Percentiles rank a stretch among this genome's conserved stretches.
These are phyloP conservation scores for Drosophila sp. DNA, from an alignment of 1,140 invertebrate species.

Conservation along the genomic window DNA sequence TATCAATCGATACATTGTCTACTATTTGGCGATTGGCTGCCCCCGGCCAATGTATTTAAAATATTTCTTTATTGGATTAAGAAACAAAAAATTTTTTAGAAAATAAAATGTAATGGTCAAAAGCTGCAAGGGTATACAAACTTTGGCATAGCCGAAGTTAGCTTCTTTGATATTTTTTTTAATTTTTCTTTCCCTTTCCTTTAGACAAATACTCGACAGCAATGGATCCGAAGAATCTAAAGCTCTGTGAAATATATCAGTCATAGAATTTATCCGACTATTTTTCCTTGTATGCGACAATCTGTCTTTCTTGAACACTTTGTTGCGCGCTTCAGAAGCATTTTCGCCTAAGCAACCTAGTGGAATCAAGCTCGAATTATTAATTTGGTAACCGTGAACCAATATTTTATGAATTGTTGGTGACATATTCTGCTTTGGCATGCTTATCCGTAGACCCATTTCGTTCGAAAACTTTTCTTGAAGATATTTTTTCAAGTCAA, in stretches of 20 bases:
- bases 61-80: too few relatives aligned
- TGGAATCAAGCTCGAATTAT: background rate
- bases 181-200: too few relatives aligned
- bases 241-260: background rate
- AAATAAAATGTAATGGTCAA: too few relatives aligned
- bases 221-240: background rate
- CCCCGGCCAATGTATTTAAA: too few relatives aligned
- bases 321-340: conserved; percentile 2
- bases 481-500: background rate
- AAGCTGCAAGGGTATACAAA: too few relatives aligned
- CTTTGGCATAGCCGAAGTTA: too few relatives aligned
- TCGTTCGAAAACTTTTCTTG: too few relatives aligned
- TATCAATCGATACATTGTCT: too few relatives aligned
- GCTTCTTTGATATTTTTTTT: too few relatives aligned
- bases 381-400: background rate
- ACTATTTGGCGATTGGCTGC: too few relatives aligned
- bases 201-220: background rate
- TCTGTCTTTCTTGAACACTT: background rate
- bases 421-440: conserved; percentile 7
- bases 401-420: conserved; percentile 16
- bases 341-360: conserved; percentile 1
- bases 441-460: background rate
- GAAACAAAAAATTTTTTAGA: too few relatives aligned
- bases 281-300: too few relatives aligned
- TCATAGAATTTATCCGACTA: background rate